Evolutionary conservation across 2,888 invertebrate species (phyloP), one percentile per base, ranked within the genome.

Genomic region (Nomada goodeniana): DNA sequence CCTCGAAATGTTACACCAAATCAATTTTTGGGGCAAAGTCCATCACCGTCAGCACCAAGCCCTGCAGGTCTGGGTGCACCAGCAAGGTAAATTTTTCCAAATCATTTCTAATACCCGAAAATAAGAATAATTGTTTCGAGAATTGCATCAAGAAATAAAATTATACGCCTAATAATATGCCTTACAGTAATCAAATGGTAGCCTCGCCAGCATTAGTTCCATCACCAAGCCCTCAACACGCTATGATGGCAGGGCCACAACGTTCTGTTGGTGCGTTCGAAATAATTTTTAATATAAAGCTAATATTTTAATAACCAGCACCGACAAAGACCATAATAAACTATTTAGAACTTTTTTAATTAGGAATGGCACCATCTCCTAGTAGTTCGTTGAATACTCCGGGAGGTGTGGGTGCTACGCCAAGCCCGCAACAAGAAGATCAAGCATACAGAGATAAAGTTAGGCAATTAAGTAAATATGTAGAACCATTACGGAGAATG

Each of bases 381-480:
- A 96, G 97, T 53, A 96, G 97, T 47, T 97, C 97, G 0, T 94
- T 98, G 23, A 98, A 98, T 93, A 98, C 98, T 0, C 98, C 98
- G 0, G 94, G 94, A 47, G 94, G 94, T 55, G 92, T 95, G n/a
- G 93, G 92, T 13, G 91, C 96, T 20, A 95, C 95, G 0, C 95
- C 95, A 72, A 96, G 96, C 91, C 96, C 96, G 0, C 95, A 96
- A 86, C 95, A 96, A 84, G 98, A 99, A 89, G 98, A 99, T 90
- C 97, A 97, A 74, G 97, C 97, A 0, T 99, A 99, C 92, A 94
- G 98, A 72, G 99, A 99, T 92, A 99, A 99, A 94, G 97, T 98
- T 80, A 96, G 98, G 47, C 98, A 98, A 91, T 95, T 99, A 47
- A 98, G 97, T 89, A 98, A 98, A 94, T 99, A 98, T 92, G 98